These are phyloP conservation scores for Pachyuromys duprasi DNA, from an alignment of 2,797 vertebrate genomes.

Conservation along the genomic window DNA sequence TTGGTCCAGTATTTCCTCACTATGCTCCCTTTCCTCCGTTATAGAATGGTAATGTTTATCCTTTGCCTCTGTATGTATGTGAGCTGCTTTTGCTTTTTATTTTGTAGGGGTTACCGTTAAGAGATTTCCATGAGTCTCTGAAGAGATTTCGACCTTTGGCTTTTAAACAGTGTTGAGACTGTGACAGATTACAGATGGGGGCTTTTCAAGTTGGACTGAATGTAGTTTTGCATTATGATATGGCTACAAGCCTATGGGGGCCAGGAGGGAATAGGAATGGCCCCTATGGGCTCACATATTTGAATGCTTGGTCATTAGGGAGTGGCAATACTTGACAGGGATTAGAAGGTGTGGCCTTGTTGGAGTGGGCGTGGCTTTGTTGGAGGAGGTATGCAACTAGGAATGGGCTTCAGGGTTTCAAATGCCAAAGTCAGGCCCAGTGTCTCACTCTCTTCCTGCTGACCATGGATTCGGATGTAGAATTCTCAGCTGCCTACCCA, in stretches of 20 bases:
- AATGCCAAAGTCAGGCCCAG: background rate
- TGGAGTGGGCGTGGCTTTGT: background rate
- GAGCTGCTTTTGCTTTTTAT: background rate
- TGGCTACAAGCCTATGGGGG: background rate
- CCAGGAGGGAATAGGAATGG: background rate
- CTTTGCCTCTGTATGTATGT: background rate
- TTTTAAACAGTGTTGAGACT: background rate
- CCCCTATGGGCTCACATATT: background rate
- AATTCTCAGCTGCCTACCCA: background rate
- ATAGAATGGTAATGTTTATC: too few relatives aligned
- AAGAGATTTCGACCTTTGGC: background rate
- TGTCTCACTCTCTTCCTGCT: background rate
- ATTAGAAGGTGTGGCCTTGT: background rate
- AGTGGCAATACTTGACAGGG: background rate
- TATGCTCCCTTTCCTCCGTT: background rate
- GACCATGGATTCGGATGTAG: background rate
- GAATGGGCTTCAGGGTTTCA: background rate
- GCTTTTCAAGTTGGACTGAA: background rate
- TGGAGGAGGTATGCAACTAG: background rate
- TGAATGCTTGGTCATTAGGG: background rate
- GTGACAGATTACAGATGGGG: background rate
- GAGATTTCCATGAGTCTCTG: background rate
- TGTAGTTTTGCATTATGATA: background rate
- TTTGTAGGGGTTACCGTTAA: background rate
- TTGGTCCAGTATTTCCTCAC: background rate